Conservation (phyloP, 2,113 vertebrate genomes). For the Gallinago media region DNA sequence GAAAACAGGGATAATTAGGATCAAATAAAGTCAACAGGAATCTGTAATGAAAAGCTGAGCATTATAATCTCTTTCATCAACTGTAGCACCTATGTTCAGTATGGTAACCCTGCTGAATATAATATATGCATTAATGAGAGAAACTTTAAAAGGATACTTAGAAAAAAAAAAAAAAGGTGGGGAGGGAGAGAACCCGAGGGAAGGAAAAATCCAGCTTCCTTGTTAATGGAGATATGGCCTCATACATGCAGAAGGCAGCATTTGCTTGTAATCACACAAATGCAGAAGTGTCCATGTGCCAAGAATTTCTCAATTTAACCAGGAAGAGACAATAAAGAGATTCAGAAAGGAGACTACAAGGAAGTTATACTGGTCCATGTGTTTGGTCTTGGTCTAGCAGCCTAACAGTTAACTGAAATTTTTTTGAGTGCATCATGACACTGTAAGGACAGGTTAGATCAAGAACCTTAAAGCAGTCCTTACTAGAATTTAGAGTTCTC, state of each 20-base stretch:
- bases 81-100: not conserved
- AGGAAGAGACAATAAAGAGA: not conserved
- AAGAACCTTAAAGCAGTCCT: not conserved
- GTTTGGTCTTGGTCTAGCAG: not conserved
- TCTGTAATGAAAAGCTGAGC: not conserved
- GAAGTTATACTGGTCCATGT: not conserved
- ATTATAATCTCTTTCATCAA: not conserved
- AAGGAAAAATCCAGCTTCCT: not conserved
- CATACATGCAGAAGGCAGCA: not conserved
- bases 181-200: not conserved
- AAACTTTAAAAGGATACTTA: not conserved
- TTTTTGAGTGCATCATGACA: not conserved
- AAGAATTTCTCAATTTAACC: not conserved
- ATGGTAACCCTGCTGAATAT: not conserved
- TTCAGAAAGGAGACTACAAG: not conserved
- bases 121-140: not conserved
- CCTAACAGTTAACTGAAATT: not conserved
- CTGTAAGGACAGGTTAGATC: not conserved
- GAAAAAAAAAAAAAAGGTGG: not conserved
- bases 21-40: not conserved
- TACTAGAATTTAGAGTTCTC: not conserved
- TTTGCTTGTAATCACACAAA: not conserved
- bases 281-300: not conserved
- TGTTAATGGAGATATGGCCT: not conserved
- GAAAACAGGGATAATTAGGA: not conserved